These are phyloP conservation scores for Dromiciops gliroides DNA, from an alignment of 2,113 vertebrate species.

Conservation along the genomic window DNA sequence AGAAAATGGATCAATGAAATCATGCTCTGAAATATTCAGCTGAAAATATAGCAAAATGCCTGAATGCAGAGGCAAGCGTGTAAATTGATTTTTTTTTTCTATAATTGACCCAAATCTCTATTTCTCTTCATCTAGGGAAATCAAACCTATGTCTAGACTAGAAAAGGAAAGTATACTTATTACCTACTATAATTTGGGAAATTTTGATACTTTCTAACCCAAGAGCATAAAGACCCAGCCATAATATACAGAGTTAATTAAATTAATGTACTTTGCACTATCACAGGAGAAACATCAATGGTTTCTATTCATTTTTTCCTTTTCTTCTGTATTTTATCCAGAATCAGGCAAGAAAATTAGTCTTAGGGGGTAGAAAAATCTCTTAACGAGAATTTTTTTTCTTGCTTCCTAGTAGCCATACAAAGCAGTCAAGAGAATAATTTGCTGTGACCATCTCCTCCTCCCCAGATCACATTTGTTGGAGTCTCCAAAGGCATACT, in stretches of 20 bases:
- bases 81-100: slow-evolving; percentile 23
- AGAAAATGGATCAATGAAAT: slow-evolving; percentile 30
- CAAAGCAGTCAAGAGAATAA: background rate
- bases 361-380: background rate
- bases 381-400: background rate
- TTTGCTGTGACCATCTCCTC: background rate
- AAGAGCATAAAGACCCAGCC: slow-evolving; percentile 13
- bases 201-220: slow-evolving; percentile 25
- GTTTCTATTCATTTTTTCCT: slow-evolving; percentile 22
- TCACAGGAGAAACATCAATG: background rate
- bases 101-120: slow-evolving; percentile 5
- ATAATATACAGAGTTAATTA: background rate
- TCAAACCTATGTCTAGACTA: background rate
- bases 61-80: background rate
- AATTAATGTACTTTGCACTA: slow-evolving; percentile 23
- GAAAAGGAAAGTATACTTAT: background rate
- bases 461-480: background rate
- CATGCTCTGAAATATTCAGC: too few relatives aligned
- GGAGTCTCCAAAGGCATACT: background rate
- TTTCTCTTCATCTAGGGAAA: slow-evolving; percentile 28
- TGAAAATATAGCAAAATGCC: too few relatives aligned
- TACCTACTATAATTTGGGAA: background rate
- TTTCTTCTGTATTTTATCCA: background rate
- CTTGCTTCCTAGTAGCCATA: background rate
- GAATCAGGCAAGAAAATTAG: slow-evolving; percentile 3